Base-by-base conservation (phyloP, 2,113 vertebrate genomes). In the Opisthocomus hoazin region DNA sequence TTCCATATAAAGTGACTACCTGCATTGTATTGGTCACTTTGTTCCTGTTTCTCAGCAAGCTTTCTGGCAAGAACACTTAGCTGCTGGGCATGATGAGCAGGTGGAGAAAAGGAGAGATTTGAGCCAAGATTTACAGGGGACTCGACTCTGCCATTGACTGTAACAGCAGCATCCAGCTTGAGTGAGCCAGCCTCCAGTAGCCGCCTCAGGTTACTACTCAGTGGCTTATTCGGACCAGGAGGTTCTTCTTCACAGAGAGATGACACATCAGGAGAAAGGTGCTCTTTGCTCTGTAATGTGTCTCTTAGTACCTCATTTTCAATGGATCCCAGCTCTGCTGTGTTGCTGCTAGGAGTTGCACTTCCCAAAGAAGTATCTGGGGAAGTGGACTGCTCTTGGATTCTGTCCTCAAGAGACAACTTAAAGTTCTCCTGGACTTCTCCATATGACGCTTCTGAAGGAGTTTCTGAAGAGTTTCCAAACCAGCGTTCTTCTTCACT, bases 401-500 rank as follows among this genome's bases (percentile, higher is more conserved):
- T 98, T 76, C 96, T 98, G 95, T 98, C 97, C 97, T 97, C 99
- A 96, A 97, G 98, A 95, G 98, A 99, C 71, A 98, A 97, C 92
- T 98, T 98, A 93, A 99, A 98, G 96, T 99, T 99, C 88, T 99
- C 99, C 98, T 99, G 99, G 65, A 98, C 98, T 96, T 99, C 99
- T 92, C 99, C 99, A 95, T 99, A 99, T 68, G 99, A 99, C 4
- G 99, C 99, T 98, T 99, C 99, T 1, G 99, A 99, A 57, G 99
- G 99, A 1, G 99, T 99, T 98, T 99, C 99, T 4, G 99, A 99
- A 75, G 99, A 98, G 94, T 99, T 99, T 94, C 98, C 99, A 98
- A 99, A 99, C 99, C 99, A 99, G 97, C 97, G 98, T 63, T 99
- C 99, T 91, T 99, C 99, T 96, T 99, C 99, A 91, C 98, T 99